Percentiles rank a stretch among this genome's conserved stretches.
Conservation (phyloP, 2,888 invertebrate genomes). For the Arenicola marina region DNA sequence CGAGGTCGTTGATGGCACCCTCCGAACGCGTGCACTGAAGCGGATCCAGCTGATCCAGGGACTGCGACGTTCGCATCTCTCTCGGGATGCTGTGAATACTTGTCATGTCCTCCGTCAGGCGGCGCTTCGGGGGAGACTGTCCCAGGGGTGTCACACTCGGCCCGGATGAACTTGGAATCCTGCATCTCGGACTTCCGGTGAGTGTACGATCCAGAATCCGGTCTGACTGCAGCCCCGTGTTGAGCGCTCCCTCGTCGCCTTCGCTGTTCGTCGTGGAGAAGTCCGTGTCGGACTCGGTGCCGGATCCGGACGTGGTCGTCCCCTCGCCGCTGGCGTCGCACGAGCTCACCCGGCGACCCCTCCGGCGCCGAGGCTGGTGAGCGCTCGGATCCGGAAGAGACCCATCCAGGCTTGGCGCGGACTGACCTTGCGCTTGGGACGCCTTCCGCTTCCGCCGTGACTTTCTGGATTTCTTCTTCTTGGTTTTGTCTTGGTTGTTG, state of each 20-base stretch:
- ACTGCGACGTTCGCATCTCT: background rate
- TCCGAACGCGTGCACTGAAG: background rate
- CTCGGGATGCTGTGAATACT: too few species aligned
- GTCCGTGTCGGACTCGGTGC: background rate
- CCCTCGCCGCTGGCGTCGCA: slow-evolving; percentile 5
- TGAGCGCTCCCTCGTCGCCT: background rate
- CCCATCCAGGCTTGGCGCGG: background rate
- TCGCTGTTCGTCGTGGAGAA: background rate
- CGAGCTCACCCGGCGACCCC: too few species aligned
- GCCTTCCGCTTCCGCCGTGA: too few species aligned
- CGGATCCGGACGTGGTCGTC: background rate
- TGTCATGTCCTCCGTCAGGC: background rate
- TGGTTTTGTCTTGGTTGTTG: too few species aligned
- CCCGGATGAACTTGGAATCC: background rate
- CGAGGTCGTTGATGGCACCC: slow-evolving; percentile 1
- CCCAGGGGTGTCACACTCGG: background rate
- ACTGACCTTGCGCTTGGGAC: too few species aligned
- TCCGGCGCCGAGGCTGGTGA: background rate
- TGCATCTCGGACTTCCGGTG: background rate
- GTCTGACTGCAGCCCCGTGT: background rate
- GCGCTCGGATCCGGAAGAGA: background rate
- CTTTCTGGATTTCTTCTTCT: too few species aligned
- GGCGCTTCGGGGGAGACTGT: background rate
- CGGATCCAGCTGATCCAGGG: background rate
- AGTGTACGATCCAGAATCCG: background rate